Base-by-base conservation (phyloP, 1,140 invertebrate genomes). In the Oncopodura yosiiana region DNA sequence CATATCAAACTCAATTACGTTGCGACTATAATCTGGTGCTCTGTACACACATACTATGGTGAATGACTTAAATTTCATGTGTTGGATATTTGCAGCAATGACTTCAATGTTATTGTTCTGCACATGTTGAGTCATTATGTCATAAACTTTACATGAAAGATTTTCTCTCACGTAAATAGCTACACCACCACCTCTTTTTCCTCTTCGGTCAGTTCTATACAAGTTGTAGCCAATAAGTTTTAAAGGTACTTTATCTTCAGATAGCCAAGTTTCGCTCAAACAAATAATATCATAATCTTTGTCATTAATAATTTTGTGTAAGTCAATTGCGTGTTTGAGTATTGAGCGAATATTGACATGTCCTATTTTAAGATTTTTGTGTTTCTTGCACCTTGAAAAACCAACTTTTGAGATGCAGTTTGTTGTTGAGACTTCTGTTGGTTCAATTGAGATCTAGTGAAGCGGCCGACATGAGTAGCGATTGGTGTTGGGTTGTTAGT, bases 221-320 rank as follows among this genome's bases (percentile, higher is more conserved):
- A 51, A n/a, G 6, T 27, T 51, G 19, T 51, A 51, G 8, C 26
- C 26, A 12, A 3, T 24, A 14, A 24, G 36, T 3, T 24, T n/a
- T 3, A 6, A 16, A 12, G 24, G 16, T 14, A 41, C 6, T 37
- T 26, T 18, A 8, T 29, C 16, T 12, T 27, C 21, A 3, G 6
- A 26, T 29, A 51, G 38, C 49, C 49, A 51, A 6, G 49, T 51
- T 29, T 51, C 49, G 12, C 32, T 49, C 3, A 49, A 9, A 24
- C 32, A 36, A 6, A 49, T 11, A 24, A 49, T 16, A 37, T 49
- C 36, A 19, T 37, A 11, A 37, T 49, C 21, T 6, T 32, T 16
- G 9, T 23, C 21, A 32, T 3, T 29, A 23, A 49, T 5, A 8
- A 16, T 34, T 19, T 21, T 19, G 3, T 9, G 9, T 24, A 49